A percentile compares a stretch with the other conserved stretches of the same genome.
These are phyloP conservation scores for Drosophila orena DNA, from an alignment of 1,140 invertebrate species.

Conservation along the genomic window DNA sequence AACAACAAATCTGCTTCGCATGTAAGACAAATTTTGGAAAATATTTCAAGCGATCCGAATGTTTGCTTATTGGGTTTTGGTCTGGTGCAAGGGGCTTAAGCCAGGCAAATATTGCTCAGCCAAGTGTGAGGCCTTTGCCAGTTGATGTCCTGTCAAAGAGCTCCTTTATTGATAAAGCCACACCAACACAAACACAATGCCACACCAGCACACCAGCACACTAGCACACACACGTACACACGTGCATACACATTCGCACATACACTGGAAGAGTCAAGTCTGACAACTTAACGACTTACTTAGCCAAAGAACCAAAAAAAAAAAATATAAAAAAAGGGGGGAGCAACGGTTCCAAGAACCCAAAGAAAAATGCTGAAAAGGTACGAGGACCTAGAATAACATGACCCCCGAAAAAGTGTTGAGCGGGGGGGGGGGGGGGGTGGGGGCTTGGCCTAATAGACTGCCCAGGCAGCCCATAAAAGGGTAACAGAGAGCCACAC, in stretches of 20 bases:
- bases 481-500: slow-evolving; percentile 44
- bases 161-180: slow-evolving; percentile 75
- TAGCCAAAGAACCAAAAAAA: slow-evolving; percentile 59
- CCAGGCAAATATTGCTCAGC: slow-evolving; percentile 32
- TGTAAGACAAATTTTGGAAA: slow-evolving; percentile 19
- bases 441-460: slow-evolving; percentile 52
- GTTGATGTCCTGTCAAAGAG: slow-evolving; percentile 44
- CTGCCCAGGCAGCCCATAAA: slow-evolving; percentile 49
- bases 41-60: slow-evolving; percentile 13
- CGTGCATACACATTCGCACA: slow-evolving; percentile 3
- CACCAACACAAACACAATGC: slow-evolving; percentile 27
- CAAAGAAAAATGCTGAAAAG: slow-evolving; percentile 28
- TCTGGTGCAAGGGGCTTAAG: slow-evolving; percentile 10
- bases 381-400: slow-evolving; percentile 51
- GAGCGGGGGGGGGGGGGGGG: background rate
- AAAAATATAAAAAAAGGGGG: slow-evolving; percentile 1
- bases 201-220: slow-evolving; percentile 7
- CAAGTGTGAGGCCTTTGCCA: slow-evolving; percentile 33
- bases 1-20: slow-evolving; percentile 15
- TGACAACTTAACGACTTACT: slow-evolving; percentile 80
- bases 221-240: slow-evolving; percentile 19
- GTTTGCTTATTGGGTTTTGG: slow-evolving; percentile 10
- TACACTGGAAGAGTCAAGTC: slow-evolving; percentile 51
- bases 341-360: background rate
- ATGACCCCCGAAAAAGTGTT: slow-evolving; percentile 34